These are phyloP conservation scores for Macrostomum cliftonense DNA, from an alignment of 2,888 invertebrate genomes.

Conservation along the genomic window DNA sequence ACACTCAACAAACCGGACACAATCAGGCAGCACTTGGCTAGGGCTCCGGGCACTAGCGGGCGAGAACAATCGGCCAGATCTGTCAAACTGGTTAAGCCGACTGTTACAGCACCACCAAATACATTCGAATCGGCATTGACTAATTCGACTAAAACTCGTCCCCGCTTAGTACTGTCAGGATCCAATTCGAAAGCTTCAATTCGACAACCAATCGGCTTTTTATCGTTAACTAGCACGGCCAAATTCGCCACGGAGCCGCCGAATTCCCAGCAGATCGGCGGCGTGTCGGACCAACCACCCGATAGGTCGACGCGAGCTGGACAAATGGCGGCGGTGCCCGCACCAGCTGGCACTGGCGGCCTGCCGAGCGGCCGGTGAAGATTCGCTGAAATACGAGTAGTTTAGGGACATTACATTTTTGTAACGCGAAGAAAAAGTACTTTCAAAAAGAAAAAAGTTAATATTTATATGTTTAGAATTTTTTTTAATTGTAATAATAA, in stretches of 20 bases:
- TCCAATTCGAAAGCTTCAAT: background rate
- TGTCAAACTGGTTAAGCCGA: background rate
- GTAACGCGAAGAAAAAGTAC: no score
- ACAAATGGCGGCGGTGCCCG: slow-evolving; percentile 36
- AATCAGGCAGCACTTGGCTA: slow-evolving; percentile 17
- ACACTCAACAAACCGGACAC: slow-evolving; percentile 20
- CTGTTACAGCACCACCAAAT: background rate
- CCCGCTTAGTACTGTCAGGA: no score
- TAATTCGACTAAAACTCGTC: no score
- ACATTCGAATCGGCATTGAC: no score
- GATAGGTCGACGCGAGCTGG: slow-evolving; percentile 41
- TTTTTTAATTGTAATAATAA: no score
- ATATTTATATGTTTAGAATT: no score
- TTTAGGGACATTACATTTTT: no score
- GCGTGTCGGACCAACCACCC: slow-evolving; percentile 46
- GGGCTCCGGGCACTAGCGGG: background rate
- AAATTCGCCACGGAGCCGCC: slow-evolving; percentile 40
- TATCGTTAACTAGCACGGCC: slow-evolving; percentile 39
- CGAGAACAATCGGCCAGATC: background rate
- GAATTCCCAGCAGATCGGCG: slow-evolving; percentile 43
- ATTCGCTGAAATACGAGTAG: no score
- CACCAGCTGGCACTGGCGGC: background rate
- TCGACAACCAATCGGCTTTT: background rate
- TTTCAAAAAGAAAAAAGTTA: no score
- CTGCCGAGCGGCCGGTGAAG: background rate